Evolutionary conservation across 2,797 vertebrate species (phyloP), one percentile per base, ranked within the genome.

Genomic region (Phoebastria nigripes): DNA sequence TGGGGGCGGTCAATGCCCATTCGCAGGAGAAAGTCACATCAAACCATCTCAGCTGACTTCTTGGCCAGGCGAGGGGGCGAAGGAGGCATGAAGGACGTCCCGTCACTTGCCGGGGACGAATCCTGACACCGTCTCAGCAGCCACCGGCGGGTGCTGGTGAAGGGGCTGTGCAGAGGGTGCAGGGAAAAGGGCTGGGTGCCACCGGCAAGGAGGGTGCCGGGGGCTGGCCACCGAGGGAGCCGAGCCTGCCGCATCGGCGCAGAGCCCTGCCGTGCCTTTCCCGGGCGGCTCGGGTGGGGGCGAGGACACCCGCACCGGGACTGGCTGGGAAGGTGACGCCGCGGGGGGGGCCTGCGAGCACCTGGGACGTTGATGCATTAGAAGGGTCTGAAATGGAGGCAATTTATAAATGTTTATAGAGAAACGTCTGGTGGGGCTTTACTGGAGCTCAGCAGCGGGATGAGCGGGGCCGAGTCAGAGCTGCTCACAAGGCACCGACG

Each of bases 31-130:
- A 28, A 16, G 21, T 11, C 39, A 5, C 41, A 12, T 12, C 51
- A 9, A 24, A 12, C 41, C 41, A 5, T 12, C 59, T 19, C n/a
- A 2, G 6, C 35, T 18, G 41, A 9, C 7, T 21, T 11, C 47
- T 15, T 12, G 58, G 74, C 58, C 46, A 10, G 59, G 59, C 1
- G 3, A 35, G n/a, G 49, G 29, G 29, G 11, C 11, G 78, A 11
- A 11, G 35, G 79, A 59, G 46, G 46, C 4, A 5, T 0, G 46
- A 29, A 19, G 37, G 55, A 9, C 6, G 2, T 15, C 31, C 55
- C 6, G 1, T 15, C 18, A 1, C 54, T 28, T 11, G 54, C 65
- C 1, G 1, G 35, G 35, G 44, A 21, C 7, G n/a, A 41, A 59
- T 18, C 54, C 54, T 4, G 5, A 26, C 22, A 5, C 28, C 1